A percentile compares a stretch with the other conserved stretches of the same genome.
phyloP scores from a whole-genome alignment of 2,797 vertebrate species.

The Clarias fuscus region DNA sequence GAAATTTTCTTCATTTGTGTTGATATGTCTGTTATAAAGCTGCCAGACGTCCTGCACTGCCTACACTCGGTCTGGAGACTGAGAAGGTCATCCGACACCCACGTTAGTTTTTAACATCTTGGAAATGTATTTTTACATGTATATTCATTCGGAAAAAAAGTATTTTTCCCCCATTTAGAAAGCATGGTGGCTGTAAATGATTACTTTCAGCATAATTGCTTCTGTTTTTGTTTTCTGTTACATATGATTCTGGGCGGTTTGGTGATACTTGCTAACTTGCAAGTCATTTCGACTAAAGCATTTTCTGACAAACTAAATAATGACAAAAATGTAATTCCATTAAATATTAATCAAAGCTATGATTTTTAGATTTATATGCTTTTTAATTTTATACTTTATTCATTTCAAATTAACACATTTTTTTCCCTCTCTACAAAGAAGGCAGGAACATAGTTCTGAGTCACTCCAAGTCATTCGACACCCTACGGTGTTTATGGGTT shows the following conservation, averaged over 20 bases:
- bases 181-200: neutral
- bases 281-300: neutral
- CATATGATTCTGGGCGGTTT: neutral
- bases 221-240: neutral
- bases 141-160: neutral
- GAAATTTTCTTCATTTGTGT: neutral
- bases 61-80: neutral
- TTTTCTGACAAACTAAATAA: neutral
- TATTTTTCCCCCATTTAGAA: neutral
- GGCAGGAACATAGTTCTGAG: neutral
- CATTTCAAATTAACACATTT: neutral
- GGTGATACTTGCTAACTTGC: neutral
- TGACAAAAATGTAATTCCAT: neutral
- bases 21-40: neutral
- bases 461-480: neutral
- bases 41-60: neutral
- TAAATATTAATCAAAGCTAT: neutral
- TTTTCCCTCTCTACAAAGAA: neutral
- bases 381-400: neutral
- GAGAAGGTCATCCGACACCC: neutral
- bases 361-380: neutral
- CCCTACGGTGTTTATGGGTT: neutral
- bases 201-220: neutral
- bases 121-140: neutral
- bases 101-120: neutral